These are phyloP conservation scores for Drosophila tani DNA, from an alignment of 1,140 invertebrate species.

Conservation along the genomic window DNA sequence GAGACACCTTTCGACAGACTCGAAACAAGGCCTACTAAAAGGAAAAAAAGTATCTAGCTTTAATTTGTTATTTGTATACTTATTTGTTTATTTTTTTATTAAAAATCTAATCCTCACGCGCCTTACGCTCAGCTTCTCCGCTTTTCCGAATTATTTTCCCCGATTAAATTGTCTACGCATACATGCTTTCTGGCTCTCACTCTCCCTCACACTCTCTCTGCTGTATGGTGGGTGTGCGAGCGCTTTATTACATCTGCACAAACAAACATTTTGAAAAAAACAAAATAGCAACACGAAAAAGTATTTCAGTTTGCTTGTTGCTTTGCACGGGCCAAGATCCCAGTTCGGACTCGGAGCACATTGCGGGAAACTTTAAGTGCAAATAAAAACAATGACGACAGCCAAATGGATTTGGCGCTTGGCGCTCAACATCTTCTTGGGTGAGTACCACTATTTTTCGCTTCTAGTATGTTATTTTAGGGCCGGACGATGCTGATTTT, in stretches of 20 bases:
- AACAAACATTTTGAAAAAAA: conserved; percentile 57
- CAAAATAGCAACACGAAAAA: conserved; percentile 80
- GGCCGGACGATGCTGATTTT: conserved; percentile 51
- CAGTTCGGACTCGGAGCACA: conserved; percentile 39
- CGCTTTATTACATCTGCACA: too few relatives aligned
- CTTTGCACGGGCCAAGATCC: conserved; percentile 57
- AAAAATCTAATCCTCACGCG: conserved; percentile 52
- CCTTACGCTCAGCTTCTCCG: conserved; percentile 49
- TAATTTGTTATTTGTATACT: neutral
- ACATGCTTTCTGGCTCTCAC: conserved; percentile 11
- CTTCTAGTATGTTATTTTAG: conserved; percentile 22
- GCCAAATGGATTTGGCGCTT: conserved; percentile 80
- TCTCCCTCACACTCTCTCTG: neutral
- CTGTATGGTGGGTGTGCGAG: conserved; percentile 25
- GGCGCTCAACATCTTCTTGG: conserved; percentile 66
- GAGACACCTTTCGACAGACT: too few relatives aligned
- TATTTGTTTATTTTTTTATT: neutral
- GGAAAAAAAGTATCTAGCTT: neutral
- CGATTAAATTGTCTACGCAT: conserved; percentile 67
- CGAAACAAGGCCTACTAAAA: neutral
- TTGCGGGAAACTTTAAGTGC: conserved; percentile 73
- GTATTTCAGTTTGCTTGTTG: conserved; percentile 84
- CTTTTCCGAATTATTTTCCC: conserved; percentile 61
- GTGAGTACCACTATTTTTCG: conserved; percentile 48
- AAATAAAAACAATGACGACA: conserved; percentile 80